Percentiles rank a stretch among this genome's conserved stretches.
Evolutionary conservation across 2,888 invertebrate species (phyloP).

Genomic region (Cantharis nigra): DNA sequence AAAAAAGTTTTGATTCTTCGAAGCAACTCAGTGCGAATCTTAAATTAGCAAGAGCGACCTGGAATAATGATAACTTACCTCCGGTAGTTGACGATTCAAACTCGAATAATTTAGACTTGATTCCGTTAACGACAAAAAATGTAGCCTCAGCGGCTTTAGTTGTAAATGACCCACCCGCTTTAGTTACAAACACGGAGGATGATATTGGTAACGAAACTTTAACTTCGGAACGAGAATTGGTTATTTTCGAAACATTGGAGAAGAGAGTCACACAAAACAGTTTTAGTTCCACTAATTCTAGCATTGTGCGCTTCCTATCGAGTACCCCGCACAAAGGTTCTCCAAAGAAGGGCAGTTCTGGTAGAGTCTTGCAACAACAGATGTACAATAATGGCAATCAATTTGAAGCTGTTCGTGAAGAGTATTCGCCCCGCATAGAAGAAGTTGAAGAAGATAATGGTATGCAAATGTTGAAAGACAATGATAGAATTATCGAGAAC

Average conservation of each 20-base stretch:
- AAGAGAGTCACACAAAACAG: constrained; percentile 72
- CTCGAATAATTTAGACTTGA: not conserved
- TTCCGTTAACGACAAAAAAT: not conserved
- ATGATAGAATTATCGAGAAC: not conserved
- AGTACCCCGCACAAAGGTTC: constrained; percentile 12
- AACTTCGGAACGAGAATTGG: constrained; percentile 63
- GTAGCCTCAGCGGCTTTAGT: not conserved
- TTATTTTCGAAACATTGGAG: constrained; percentile 79
- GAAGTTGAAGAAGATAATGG: not conserved
- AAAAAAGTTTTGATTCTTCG: not conserved
- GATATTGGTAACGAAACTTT: not conserved
- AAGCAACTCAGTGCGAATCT: not conserved
- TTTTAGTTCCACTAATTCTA: constrained; percentile 49
- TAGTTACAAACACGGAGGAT: not conserved
- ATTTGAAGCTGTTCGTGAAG: not conserved
- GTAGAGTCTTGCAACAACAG: not conserved
- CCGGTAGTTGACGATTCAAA: not conserved
- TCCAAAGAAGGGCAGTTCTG: not conserved
- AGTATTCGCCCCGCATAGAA: not conserved
- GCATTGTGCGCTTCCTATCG: constrained; percentile 45
- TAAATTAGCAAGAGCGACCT: not conserved
- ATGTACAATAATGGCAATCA: not conserved
- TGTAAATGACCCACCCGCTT: not conserved
- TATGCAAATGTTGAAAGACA: not conserved
- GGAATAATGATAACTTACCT: not conserved